Conservation (phyloP, 2,888 invertebrate genomes). For the Monochamus alternatus region DNA sequence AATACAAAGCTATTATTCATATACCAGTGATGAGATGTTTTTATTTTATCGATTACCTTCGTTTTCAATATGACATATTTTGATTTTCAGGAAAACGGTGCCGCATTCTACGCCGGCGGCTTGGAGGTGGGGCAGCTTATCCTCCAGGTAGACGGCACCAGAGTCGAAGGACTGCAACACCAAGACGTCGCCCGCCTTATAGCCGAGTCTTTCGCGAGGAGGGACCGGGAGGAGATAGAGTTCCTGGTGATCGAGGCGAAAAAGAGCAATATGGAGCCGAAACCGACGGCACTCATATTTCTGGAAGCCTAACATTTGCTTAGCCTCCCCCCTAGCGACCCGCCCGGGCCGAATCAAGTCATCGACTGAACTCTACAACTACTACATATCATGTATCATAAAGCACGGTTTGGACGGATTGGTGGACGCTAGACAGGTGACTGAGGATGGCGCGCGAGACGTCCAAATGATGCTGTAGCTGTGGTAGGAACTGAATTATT, state of each 20-base stretch:
- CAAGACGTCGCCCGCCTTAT: constrained; percentile 93
- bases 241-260: constrained; percentile 95
- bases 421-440: constrained; percentile 28
- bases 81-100: constrained; percentile 88
- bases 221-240: constrained; percentile 91
- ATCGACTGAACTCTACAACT: constrained; percentile 74
- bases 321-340: constrained; percentile 88
- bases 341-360: constrained; percentile 76
- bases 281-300: constrained; percentile 92
- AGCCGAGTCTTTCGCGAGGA: constrained; percentile 93
- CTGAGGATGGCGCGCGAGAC: constrained; percentile 38
- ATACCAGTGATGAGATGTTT: no score
- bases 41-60: no score
- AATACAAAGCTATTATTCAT: no score
- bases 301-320: constrained; percentile 94
- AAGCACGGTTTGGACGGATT: constrained; percentile 44
- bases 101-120: constrained; percentile 93
- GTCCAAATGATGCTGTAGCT: constrained; percentile 54
- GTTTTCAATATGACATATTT: background rate
- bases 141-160: constrained; percentile 86
- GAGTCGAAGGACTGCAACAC: constrained; percentile 86
- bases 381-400: constrained; percentile 59
- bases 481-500: constrained; percentile 57
- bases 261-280: constrained; percentile 92
- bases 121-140: constrained; percentile 96